These are phyloP conservation scores for Geotrupes spiniger DNA, from an alignment of 2,888 invertebrate species.

Conservation along the genomic window DNA sequence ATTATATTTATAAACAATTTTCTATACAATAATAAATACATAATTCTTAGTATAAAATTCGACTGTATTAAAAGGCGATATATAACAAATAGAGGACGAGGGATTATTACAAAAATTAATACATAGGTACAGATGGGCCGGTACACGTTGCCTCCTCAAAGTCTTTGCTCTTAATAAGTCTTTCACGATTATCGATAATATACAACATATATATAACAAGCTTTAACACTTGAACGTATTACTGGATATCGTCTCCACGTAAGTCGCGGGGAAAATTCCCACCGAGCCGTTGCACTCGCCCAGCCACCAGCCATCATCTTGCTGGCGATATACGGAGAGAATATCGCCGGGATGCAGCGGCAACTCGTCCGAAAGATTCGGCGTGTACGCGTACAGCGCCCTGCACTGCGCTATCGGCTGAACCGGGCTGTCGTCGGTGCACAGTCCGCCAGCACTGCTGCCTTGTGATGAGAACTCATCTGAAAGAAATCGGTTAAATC, in stretches of 20 bases:
- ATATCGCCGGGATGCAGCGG: constrained; percentile 70
- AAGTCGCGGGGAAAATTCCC: constrained; percentile 92
- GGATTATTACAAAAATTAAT: too few species aligned
- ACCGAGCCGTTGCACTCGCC: constrained; percentile 82
- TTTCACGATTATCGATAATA: too few species aligned
- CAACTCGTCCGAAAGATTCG: constrained; percentile 84
- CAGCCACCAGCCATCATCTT: constrained; percentile 94
- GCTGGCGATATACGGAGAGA: constrained; percentile 85
- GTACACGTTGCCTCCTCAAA: too few species aligned
- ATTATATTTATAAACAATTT: too few species aligned
- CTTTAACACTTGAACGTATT: constrained; percentile 19
- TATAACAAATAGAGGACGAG: too few species aligned
- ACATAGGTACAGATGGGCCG: too few species aligned
- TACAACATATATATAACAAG: too few species aligned
- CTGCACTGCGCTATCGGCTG: constrained; percentile 70
- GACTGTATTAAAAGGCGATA: too few species aligned
- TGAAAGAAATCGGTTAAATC: constrained; percentile 45
- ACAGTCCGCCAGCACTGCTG: constrained; percentile 50
- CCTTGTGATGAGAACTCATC: constrained; percentile 82
- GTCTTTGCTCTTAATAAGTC: too few species aligned
- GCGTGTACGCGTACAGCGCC: constrained; percentile 84
- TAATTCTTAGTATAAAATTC: too few species aligned
- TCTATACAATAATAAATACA: too few species aligned
- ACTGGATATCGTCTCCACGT: constrained; percentile 66
- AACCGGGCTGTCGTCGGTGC: constrained; percentile 49